Evolutionary conservation across 1,140 invertebrate genomes (phyloP).

Genomic region (Periplaneta americana): DNA sequence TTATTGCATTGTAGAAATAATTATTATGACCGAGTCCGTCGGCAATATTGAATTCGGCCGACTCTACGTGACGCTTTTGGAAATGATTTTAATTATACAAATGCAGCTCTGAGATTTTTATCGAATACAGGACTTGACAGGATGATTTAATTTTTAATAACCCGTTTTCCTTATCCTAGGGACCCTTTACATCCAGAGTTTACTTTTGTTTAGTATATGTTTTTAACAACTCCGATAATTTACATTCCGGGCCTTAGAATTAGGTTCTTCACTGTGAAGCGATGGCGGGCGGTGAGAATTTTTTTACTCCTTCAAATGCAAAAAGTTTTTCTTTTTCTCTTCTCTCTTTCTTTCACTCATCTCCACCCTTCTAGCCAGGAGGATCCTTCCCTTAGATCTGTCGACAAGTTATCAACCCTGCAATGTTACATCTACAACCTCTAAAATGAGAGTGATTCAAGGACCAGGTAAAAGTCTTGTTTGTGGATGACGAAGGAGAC

Average conservation of each 20-base stretch:
- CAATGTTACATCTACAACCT: background rate
- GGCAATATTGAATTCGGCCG: too few species aligned
- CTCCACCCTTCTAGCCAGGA: background rate
- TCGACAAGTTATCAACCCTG: background rate
- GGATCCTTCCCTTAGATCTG: background rate
- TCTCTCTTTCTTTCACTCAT: background rate
- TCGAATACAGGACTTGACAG: too few species aligned
- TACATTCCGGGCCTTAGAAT: constrained; percentile 19
- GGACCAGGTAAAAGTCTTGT: background rate
- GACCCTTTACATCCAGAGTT: too few species aligned
- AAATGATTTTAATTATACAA: too few species aligned
- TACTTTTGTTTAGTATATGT: too few species aligned
- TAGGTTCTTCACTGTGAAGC: constrained; percentile 2
- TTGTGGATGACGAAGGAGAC: background rate
- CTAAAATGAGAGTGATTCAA: background rate
- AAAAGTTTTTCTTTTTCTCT: background rate
- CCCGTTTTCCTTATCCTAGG: too few species aligned
- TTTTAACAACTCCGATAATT: constrained; percentile 18
- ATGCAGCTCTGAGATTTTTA: too few species aligned
- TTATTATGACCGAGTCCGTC: too few species aligned
- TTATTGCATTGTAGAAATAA: too few species aligned
- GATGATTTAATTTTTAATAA: too few species aligned
- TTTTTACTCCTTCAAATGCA: constrained; percentile 4
- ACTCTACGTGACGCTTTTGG: too few species aligned
- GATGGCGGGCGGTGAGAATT: background rate